Conservation (phyloP, 2,113 vertebrate genomes). For the Malurus elegans region DNA sequence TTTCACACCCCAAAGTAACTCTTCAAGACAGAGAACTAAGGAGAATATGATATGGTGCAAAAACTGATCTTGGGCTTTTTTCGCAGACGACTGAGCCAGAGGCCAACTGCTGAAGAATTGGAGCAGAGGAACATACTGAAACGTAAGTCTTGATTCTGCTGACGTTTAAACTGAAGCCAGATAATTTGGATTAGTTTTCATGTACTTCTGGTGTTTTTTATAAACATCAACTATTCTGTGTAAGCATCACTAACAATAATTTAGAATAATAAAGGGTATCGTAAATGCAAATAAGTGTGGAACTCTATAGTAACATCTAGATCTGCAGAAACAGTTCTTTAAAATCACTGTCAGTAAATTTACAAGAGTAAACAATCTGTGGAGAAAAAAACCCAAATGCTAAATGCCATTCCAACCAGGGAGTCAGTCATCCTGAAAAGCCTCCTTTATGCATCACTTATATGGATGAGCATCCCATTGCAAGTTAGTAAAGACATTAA, state of each 20-base stretch:
- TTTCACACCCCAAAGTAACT: neutral
- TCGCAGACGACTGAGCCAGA: slow-evolving; percentile 94
- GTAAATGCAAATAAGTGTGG: neutral
- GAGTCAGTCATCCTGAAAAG: neutral
- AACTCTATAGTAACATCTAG: neutral
- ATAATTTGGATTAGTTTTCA: neutral
- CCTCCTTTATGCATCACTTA: neutral
- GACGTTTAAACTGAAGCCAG: neutral
- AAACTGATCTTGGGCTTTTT: slow-evolving; percentile 80
- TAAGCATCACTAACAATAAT: neutral
- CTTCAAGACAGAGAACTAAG: slow-evolving; percentile 17
- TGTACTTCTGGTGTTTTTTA: neutral
- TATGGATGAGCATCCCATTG: neutral
- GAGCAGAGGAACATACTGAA: slow-evolving; percentile 99
- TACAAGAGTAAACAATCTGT: neutral
- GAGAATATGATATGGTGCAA: slow-evolving; percentile 78
- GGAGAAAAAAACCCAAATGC: accelerated
- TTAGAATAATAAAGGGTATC: neutral
- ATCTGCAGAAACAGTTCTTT: neutral
- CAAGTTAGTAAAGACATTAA: neutral
- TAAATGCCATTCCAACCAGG: neutral
- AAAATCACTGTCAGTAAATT: neutral
- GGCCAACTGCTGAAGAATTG: slow-evolving; percentile 94
- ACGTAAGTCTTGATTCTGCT: slow-evolving; percentile 82
- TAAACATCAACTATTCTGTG: neutral